Base-by-base conservation (phyloP, 2,888 invertebrate genomes). In the Mantis religiosa region DNA sequence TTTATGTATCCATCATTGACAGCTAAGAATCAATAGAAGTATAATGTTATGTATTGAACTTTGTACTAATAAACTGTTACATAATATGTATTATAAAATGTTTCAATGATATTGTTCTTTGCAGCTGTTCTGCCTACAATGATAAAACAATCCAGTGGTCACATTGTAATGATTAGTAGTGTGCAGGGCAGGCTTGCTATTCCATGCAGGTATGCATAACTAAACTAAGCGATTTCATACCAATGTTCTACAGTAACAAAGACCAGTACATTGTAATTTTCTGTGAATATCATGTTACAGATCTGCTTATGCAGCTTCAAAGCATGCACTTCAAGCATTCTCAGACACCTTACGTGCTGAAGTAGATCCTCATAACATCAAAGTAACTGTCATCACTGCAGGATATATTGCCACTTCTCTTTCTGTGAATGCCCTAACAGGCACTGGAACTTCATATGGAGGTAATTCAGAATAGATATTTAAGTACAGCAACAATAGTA, bases 241-340 rank as follows among this genome's bases (percentile, higher is more conserved):
- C n/a, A 12, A 30, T 87, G 41, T 83, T 28, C 85, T n/a, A 4
- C 30, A 83, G 27, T 83, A 20, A 28, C 8, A 30, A 20, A 83
- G 27, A 25, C 20, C 27, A 27, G 7, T 25, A 28, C 25, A 30
- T 27, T 30, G 30, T 25, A 3, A 30, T 83, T 83, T 8, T 83
- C 27, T 83, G 83, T 84, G 8, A 28, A 84, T 20, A 84, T 34
- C 34, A 34, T 20, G 89, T 90, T 90, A 41, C 91, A 96, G 98
- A 89, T 97, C 98, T 82, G 96, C 98, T 0, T 98, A 99, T 94
- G 95, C 97, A 88, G 98, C 99, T 28, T 97, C 98, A 0, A 99
- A 99, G 93, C 98, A 99, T 94, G 99, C 99, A 0, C 92, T 98
- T 89, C 98, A 99, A 94, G 99, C 98, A 25, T 99, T 98, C 94